Conservation (phyloP, 1,140 invertebrate species). For the Hypothenemus hampei region DNA sequence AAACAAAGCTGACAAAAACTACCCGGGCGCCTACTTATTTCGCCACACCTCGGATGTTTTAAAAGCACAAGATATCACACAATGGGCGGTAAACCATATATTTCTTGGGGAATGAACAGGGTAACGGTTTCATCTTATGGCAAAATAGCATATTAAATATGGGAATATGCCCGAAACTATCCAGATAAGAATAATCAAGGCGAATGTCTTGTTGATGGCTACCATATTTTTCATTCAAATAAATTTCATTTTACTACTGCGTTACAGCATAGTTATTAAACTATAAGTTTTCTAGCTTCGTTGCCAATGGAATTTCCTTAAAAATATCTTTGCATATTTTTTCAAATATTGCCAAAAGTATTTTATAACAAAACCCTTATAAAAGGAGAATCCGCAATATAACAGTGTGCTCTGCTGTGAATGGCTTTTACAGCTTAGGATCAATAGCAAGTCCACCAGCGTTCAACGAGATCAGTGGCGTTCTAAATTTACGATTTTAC, state of each 20-base stretch:
- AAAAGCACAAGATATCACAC: constrained; percentile 2
- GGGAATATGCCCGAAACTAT: too few relatives aligned
- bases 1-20: constrained; percentile 3
- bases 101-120: neutral
- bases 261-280: too few relatives aligned
- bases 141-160: too few relatives aligned
- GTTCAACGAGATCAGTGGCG: constrained; percentile 13
- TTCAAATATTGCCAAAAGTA: too few relatives aligned
- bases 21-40: constrained; percentile 6
- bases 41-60: constrained; percentile 5
- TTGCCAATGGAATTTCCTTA: too few relatives aligned
- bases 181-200: too few relatives aligned
- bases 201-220: too few relatives aligned
- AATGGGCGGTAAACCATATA: constrained; percentile 1
- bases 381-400: constrained; percentile 23
- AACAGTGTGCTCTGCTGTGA: constrained; percentile 15
- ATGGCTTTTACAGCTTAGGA: constrained; percentile 22
- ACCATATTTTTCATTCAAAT: neutral
- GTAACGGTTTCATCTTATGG: too few relatives aligned
- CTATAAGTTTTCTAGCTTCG: too few relatives aligned
- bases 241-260: neutral
- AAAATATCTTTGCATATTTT: too few relatives aligned
- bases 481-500: neutral
- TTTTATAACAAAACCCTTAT: too few relatives aligned
- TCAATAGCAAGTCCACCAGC: constrained; percentile 25